phyloP scores from a whole-genome alignment of 2,888 invertebrate genomes.

The Ochropleura plecta region DNA sequence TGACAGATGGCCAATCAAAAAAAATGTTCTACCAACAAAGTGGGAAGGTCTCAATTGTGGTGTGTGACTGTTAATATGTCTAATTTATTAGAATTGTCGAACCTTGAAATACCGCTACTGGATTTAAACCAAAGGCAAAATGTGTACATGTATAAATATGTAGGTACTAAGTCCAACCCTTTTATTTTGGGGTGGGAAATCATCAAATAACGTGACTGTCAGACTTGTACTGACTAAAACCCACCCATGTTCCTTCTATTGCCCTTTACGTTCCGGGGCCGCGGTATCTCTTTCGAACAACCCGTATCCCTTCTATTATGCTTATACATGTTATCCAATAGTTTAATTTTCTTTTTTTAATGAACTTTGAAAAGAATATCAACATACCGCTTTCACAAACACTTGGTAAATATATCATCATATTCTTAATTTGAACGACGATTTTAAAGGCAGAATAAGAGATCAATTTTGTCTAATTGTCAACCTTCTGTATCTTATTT shows the following conservation, averaged over 20 bases:
- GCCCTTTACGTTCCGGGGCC: no score
- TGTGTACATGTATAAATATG: not conserved
- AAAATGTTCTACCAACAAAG: not conserved
- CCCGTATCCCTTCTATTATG: not conserved
- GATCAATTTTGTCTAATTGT: no score
- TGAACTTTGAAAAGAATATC: not conserved
- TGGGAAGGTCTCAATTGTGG: not conserved
- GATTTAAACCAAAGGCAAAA: not conserved
- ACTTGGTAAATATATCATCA: no score
- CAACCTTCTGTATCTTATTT: no score
- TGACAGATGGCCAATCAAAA: not conserved
- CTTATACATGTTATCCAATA: not conserved
- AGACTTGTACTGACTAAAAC: no score
- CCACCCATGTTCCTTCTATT: no score
- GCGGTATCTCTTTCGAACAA: no score
- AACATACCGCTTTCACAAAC: not conserved
- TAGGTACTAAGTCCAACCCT: not conserved
- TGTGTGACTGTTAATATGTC: not conserved
- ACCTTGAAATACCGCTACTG: not conserved
- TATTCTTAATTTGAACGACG: no score
- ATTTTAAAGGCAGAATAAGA: no score
- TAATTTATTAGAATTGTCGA: not conserved
- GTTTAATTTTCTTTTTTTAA: not conserved
- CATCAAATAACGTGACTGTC: no score
- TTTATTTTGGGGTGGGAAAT: no score